These are phyloP conservation scores for Dinocampus coccinellae DNA, from an alignment of 2,888 invertebrate species.

Conservation along the genomic window DNA sequence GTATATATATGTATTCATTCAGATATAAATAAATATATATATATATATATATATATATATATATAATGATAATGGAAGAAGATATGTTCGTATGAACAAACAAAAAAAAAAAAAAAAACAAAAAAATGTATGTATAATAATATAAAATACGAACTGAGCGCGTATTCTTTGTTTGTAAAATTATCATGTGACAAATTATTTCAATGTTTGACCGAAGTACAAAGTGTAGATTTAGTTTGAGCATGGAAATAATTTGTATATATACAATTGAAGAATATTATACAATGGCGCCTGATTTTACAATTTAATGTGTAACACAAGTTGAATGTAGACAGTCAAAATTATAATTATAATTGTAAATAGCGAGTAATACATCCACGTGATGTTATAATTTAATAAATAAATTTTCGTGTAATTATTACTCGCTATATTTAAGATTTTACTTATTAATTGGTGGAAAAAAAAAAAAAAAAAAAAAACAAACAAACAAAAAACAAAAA, in stretches of 20 bases:
- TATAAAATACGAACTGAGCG: conserved; percentile 4
- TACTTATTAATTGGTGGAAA: conserved; percentile 48
- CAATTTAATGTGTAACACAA: conserved; percentile 15
- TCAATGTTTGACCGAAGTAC: conserved; percentile 63
- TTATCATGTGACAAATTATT: conserved; percentile 59
- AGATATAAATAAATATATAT: conserved; percentile 26
- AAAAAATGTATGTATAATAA: conserved; percentile 19
- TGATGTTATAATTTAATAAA: neutral
- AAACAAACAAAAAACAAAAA: too few species aligned
- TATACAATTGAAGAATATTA: conserved; percentile 33
- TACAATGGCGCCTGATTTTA: neutral
- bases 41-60: conserved; percentile 13
- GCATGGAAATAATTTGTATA: conserved; percentile 59
- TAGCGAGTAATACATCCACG: neutral
- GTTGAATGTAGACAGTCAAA: conserved; percentile 7
- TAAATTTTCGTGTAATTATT: neutral
- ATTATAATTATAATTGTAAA: conserved; percentile 1
- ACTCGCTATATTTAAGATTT: conserved; percentile 6
- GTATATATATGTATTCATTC: neutral
- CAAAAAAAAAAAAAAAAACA: too few species aligned
- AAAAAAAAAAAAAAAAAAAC: too few species aligned
- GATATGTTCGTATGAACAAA: neutral
- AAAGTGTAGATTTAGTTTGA: conserved; percentile 66
- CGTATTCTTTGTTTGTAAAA: conserved; percentile 26
- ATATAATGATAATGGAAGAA: neutral